Evolutionary conservation across 2,888 invertebrate species (phyloP), one percentile per base, ranked within the genome.

Genomic region (Caenorhabditis angaria): DNA sequence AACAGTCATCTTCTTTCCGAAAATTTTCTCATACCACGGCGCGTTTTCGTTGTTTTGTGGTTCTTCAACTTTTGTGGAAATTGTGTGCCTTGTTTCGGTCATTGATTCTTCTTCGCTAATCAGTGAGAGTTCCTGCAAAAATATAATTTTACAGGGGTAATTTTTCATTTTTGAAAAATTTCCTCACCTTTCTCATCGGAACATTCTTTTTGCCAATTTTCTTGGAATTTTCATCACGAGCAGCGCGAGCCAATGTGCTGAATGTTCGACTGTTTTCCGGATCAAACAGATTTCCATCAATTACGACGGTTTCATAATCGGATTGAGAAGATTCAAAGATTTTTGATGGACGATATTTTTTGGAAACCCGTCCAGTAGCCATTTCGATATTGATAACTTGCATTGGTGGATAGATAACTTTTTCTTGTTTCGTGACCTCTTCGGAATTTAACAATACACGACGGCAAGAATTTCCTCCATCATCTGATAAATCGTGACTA

Each of bases 1-100:
- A 22, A 68, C 61, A n/a, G 61, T 65, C 69, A 71, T 71, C 62
- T 62, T 65, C 55, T 67, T 67, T 4, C 70, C 73, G 57, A 76
- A 76, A 20, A 77, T 68, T 54, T 70, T 64, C 48, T 71, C 63
- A 28, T 63, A 71, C 77, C 77, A 77, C 18, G 61, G 61, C n/a
- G n/a, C n/a, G n/a, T n/a, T n/a, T n/a, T n/a, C n/a, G n/a, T n/a
- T n/a, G n/a, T n/a, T n/a, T n/a, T n/a, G n/a, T n/a, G n/a, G n/a
- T n/a, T n/a, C n/a, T n/a, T n/a, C n/a, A n/a, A n/a, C n/a, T n/a
- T n/a, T n/a, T n/a, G n/a, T n/a, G n/a, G n/a, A n/a, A n/a, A n/a
- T n/a, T n/a, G 65, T 5, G 60, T 66, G 71, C 22, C 63, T 60
- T 10, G 57, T 65, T 0, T 72, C 66, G 14, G 63, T 60, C 10